phyloP scores from a whole-genome alignment of 53 echinoderm and acorn worm species.

The Zoroaster sp. region DNA sequence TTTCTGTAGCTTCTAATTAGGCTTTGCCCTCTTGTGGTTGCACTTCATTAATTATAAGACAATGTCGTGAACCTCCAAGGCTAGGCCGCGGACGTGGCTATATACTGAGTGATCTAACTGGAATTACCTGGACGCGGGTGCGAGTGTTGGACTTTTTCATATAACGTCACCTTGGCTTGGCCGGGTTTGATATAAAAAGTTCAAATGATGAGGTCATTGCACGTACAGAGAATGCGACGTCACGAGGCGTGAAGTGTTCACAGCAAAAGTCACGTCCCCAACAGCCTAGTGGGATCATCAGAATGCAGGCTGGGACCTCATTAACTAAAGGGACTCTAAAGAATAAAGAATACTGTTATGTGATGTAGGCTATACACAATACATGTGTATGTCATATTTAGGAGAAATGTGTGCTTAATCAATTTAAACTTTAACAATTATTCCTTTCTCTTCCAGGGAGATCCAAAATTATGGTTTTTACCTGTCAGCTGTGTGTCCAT shows the following conservation, averaged over 20 bases:
- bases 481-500: neutral
- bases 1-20: neutral
- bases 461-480: neutral
- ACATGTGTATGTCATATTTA: neutral
- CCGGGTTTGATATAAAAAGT: neutral
- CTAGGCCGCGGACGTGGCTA: neutral
- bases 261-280: neutral
- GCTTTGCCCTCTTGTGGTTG: neutral
- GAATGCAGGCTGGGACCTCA: neutral
- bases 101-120: neutral
- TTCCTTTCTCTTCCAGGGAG: neutral
- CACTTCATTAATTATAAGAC: too few relatives aligned
- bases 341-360: neutral
- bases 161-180: too few relatives aligned
- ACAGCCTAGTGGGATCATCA: neutral
- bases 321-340: neutral
- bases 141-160: too few relatives aligned
- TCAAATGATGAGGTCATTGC: neutral
- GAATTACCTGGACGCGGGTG: neutral
- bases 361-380: neutral
- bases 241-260: neutral
- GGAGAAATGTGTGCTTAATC: neutral
- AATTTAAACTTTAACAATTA: neutral
- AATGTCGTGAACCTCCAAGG: neutral
- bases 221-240: neutral